Conservation (phyloP, 1,140 invertebrate species). For the Bradynema listronoti region DNA sequence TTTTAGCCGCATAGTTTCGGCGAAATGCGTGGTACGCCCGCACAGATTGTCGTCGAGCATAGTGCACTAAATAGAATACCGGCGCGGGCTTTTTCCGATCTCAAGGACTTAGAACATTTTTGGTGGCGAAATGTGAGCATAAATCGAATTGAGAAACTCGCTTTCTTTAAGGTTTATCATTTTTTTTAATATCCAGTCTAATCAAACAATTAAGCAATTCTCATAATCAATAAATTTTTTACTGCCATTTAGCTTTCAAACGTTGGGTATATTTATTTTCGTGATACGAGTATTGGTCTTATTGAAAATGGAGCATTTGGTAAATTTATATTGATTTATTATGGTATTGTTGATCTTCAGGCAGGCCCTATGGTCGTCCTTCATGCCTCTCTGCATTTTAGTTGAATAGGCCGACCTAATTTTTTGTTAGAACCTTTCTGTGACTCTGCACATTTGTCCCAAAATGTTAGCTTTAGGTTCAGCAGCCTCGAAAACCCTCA, state of each 20-base stretch:
- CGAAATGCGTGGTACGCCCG: conserved; percentile 30
- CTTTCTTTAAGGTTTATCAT: conserved; percentile 18
- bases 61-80: conserved; percentile 14
- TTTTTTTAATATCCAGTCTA: neutral
- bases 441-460: too few species aligned
- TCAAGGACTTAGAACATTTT: conserved; percentile 34
- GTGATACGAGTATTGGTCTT: conserved; percentile 12
- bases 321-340: conserved; percentile 8
- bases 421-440: too few species aligned
- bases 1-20: conserved; percentile 29
- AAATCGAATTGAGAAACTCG: conserved; percentile 23
- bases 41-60: conserved; percentile 32
- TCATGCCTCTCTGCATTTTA: too few species aligned
- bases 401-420: too few species aligned
- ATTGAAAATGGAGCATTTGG: conserved; percentile 35
- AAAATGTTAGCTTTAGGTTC: too few species aligned
- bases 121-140: conserved; percentile 42
- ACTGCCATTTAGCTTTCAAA: conserved; percentile 11
- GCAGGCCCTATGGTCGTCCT: too few species aligned
- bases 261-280: conserved; percentile 31
- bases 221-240: neutral
- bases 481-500: too few species aligned
- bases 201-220: neutral
- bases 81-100: conserved; percentile 23
- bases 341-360: neutral